These are phyloP conservation scores for Nebria ingens DNA, from an alignment of 1,140 invertebrate species.

Conservation along the genomic window DNA sequence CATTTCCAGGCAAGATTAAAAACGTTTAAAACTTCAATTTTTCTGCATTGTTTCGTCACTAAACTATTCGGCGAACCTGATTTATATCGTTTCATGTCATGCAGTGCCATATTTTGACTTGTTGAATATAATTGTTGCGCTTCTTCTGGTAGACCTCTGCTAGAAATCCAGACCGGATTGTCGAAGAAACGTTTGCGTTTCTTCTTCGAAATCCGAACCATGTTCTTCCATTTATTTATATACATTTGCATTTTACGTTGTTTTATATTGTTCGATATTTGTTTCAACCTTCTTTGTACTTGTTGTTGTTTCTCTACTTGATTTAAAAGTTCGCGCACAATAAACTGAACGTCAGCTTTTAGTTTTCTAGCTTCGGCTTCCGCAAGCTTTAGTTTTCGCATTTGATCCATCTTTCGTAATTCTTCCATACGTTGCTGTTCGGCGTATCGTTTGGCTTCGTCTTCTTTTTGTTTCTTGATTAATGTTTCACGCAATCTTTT, in stretches of 20 bases:
- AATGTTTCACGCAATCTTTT: too few species aligned
- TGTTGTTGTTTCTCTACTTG: slow-evolving; percentile 34
- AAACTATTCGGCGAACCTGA: slow-evolving; percentile 34
- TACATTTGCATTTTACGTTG: slow-evolving; percentile 38
- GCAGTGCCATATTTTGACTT: slow-evolving; percentile 40
- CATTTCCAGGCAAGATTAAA: slow-evolving; percentile 38
- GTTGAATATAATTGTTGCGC: slow-evolving; percentile 38
- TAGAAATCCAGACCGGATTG: slow-evolving; percentile 48
- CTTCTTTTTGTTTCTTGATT: slow-evolving; percentile 16
- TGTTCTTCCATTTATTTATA: not conserved
- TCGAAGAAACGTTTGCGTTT: slow-evolving; percentile 40
- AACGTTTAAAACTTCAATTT: slow-evolving; percentile 35
- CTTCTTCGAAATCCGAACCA: slow-evolving; percentile 22
- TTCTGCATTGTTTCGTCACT: slow-evolving; percentile 30
- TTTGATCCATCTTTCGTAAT: slow-evolving; percentile 9
- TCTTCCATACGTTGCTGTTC: slow-evolving; percentile 7
- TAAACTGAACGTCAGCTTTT: slow-evolving; percentile 17
- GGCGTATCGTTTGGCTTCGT: slow-evolving; percentile 4
- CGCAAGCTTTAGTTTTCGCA: slow-evolving; percentile 17
- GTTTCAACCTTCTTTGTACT: slow-evolving; percentile 37
- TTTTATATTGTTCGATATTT: slow-evolving; percentile 37
- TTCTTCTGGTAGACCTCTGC: slow-evolving; percentile 38
- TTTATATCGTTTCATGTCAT: slow-evolving; percentile 43
- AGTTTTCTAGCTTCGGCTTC: slow-evolving; percentile 19
- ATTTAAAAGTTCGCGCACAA: slow-evolving; percentile 29